A percentile compares a stretch with the other conserved stretches of the same genome.
These are phyloP conservation scores for Cyprinus carpio DNA, from an alignment of 2,113 vertebrate genomes.

Conservation along the genomic window DNA sequence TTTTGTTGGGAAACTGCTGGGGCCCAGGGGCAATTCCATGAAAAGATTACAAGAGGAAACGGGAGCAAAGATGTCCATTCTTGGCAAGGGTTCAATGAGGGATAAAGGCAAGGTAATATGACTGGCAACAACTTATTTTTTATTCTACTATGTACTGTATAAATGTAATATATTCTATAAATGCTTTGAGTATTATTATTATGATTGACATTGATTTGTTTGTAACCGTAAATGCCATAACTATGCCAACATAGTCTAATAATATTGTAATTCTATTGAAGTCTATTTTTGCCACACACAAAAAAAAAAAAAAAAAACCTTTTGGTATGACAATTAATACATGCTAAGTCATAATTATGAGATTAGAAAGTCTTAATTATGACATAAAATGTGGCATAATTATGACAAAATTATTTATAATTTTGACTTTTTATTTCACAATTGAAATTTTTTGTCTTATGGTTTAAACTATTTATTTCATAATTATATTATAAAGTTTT, in stretches of 20 bases:
- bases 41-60: conserved; percentile 99
- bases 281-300: background rate
- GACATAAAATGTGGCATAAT: background rate
- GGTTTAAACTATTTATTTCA: background rate
- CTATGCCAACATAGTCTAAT: background rate
- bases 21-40: conserved; percentile 98
- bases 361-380: background rate
- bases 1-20: conserved; percentile 98
- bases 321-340: background rate
- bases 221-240: background rate
- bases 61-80: conserved; percentile 99
- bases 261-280: background rate
- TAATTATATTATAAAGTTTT: background rate
- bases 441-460: background rate
- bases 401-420: too few species aligned
- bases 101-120: conserved; percentile 94
- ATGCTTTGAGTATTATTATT: background rate
- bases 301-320: background rate
- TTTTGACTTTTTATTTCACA: background rate
- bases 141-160: background rate
- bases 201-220: background rate
- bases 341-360: background rate
- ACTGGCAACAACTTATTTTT: conserved; percentile 24
- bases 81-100: conserved; percentile 98
- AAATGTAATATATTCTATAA: background rate